phyloP scores from a whole-genome alignment of 1,140 invertebrate genomes.

The Wiebesia pumilae region DNA sequence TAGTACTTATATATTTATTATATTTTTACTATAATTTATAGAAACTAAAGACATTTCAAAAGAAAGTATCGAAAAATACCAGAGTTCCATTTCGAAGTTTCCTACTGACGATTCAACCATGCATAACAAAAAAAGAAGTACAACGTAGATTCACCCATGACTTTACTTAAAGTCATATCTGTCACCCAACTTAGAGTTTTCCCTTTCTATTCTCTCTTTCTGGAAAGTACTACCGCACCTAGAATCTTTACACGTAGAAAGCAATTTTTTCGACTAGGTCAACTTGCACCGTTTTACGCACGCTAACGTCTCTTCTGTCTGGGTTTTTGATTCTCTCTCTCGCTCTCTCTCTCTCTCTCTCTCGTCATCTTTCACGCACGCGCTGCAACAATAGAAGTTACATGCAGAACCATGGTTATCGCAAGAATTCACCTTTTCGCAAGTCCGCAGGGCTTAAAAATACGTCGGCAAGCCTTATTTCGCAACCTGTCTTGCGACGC shows the following conservation, averaged over 20 bases:
- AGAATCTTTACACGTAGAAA: conserved; percentile 10
- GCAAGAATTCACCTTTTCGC: conserved; percentile 63
- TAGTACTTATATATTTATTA: too few relatives aligned
- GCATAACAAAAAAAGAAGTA: not conserved
- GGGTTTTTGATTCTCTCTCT: conserved; percentile 13
- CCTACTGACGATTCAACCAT: not conserved
- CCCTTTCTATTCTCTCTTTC: not conserved
- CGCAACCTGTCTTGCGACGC: conserved; percentile 1
- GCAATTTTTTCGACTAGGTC: conserved; percentile 56
- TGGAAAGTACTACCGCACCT: conserved; percentile 12
- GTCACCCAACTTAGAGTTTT: conserved; percentile 11
- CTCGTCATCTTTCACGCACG: not conserved
- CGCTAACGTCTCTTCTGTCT: not conserved
- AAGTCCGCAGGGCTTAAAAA: conserved; percentile 61
- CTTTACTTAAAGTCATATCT: not conserved
- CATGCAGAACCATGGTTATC: conserved; percentile 6
- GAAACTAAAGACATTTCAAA: too few relatives aligned
- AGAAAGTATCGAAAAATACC: not conserved
- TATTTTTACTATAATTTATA: too few relatives aligned
- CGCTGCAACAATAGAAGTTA: conserved; percentile 62
- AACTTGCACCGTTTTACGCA: conserved; percentile 64
- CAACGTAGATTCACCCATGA: not conserved
- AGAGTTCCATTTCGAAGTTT: not conserved
- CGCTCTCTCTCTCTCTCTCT: conserved; percentile 26
- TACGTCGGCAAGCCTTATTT: conserved; percentile 39